These are phyloP conservation scores for Pomacea maculata DNA, from an alignment of 1,140 invertebrate species.

Conservation along the genomic window DNA sequence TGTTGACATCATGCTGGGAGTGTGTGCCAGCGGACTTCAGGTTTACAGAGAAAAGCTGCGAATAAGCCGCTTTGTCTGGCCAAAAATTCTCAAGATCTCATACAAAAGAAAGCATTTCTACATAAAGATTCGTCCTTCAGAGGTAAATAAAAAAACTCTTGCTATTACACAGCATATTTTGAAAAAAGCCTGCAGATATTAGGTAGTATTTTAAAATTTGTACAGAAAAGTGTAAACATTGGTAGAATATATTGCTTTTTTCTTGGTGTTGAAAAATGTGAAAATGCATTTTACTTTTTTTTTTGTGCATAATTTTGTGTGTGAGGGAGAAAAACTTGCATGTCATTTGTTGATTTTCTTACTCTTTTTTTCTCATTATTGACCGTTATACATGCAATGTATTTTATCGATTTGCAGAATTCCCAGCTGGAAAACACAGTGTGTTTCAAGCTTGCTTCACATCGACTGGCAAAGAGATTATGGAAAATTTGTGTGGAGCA, in stretches of 20 bases:
- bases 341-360: too few species aligned
- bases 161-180: too few species aligned
- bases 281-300: too few species aligned
- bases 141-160: slow-evolving; percentile 66
- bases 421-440: slow-evolving; percentile 10
- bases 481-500: slow-evolving; percentile 99
- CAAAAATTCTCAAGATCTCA: slow-evolving; percentile 98
- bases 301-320: too few species aligned
- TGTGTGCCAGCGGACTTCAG: slow-evolving; percentile 93
- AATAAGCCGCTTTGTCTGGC: slow-evolving; percentile 99
- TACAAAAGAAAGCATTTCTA: slow-evolving; percentile 99
- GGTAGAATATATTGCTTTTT: too few species aligned
- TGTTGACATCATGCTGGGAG: slow-evolving; percentile 95
- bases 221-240: too few species aligned
- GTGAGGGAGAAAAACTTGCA: too few species aligned
- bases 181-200: too few species aligned
- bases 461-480: slow-evolving; percentile 93
- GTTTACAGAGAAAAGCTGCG: slow-evolving; percentile 94
- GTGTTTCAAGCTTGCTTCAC: slow-evolving; percentile 90
- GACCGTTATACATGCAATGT: too few species aligned
- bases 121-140: slow-evolving; percentile 96
- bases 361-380: too few species aligned
- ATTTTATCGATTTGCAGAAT: slow-evolving; percentile 1
- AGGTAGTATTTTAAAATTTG: too few species aligned
- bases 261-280: too few species aligned